Percentiles rank a stretch among this genome's conserved stretches.
phyloP scores from a whole-genome alignment of 2,113 vertebrate genomes.

The Calyptommatus sinebrachiatus region DNA sequence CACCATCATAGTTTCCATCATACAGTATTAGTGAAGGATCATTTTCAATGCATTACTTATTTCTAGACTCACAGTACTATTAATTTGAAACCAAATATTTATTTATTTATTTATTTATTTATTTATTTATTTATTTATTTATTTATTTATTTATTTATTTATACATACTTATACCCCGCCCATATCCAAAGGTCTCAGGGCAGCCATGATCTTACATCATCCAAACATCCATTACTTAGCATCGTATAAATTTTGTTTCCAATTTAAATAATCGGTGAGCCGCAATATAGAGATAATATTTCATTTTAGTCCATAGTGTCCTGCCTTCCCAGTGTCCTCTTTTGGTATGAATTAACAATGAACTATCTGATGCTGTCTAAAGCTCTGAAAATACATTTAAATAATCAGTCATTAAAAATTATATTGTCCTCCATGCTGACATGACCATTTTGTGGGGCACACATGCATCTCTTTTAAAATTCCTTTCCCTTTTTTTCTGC shows the following conservation, averaged over 20 bases:
- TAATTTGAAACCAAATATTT: too few relatives aligned
- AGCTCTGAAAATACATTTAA: neutral
- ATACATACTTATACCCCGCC: too few relatives aligned
- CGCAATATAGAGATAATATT: too few relatives aligned
- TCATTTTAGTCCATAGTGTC: too few relatives aligned
- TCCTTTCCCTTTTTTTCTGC: conserved; percentile 22
- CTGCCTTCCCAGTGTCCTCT: too few relatives aligned
- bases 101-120: too few relatives aligned
- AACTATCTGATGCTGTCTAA: neutral
- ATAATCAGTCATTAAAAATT: neutral
- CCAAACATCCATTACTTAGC: neutral
- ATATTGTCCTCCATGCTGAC: neutral
- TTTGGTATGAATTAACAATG: neutral
- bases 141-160: too few relatives aligned
- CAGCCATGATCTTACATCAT: neutral
- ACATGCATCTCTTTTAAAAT: neutral
- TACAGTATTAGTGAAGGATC: too few relatives aligned
- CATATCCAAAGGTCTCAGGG: too few relatives aligned
- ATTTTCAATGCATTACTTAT: neutral
- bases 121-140: too few relatives aligned
- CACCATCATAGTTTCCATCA: too few relatives aligned
- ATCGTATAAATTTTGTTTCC: neutral
- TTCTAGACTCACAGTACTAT: neutral
- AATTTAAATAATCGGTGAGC: too few relatives aligned
- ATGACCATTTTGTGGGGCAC: neutral